These are phyloP conservation scores for Poliocrania exsul DNA, from an alignment of 2,797 vertebrate species.

Conservation along the genomic window DNA sequence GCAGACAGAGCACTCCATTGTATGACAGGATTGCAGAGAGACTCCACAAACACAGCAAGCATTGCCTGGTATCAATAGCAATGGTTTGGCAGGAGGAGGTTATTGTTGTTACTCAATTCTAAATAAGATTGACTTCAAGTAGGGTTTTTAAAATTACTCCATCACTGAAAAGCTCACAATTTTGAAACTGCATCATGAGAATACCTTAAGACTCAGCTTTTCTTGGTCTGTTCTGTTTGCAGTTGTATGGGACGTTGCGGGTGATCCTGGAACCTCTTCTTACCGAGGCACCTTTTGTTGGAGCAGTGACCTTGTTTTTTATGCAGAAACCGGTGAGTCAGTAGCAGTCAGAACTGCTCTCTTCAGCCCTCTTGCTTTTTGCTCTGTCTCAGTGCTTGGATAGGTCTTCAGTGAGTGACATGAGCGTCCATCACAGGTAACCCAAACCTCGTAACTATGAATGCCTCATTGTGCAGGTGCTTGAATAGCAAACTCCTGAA, in stretches of 20 bases:
- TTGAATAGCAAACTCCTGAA: background rate
- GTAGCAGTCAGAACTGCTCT: background rate
- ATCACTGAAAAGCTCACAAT: background rate
- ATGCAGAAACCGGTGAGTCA: slow-evolving; percentile 90
- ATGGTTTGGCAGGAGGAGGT: accelerated
- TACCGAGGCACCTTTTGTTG: slow-evolving; percentile 87
- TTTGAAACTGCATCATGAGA: background rate
- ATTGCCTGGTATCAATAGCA: background rate
- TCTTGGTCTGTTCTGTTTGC: background rate
- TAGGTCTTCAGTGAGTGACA: background rate
- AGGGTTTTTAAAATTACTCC: background rate
- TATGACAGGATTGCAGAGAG: background rate
- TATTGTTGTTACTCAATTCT: background rate
- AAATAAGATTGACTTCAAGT: background rate
- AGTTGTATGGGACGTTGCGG: slow-evolving; percentile 89
- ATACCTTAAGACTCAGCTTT: background rate
- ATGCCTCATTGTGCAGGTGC: background rate
- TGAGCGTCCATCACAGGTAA: background rate
- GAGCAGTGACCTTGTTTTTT: slow-evolving; percentile 94
- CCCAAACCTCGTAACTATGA: background rate
- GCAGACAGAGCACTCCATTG: background rate
- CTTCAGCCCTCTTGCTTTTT: background rate
- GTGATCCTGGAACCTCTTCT: slow-evolving; percentile 92
- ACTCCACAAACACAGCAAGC: background rate
- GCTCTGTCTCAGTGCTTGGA: background rate